Percentiles rank a stretch among this genome's conserved stretches.
These are phyloP conservation scores for Adela reaumurella DNA, from an alignment of 2,888 invertebrate genomes.

Conservation along the genomic window DNA sequence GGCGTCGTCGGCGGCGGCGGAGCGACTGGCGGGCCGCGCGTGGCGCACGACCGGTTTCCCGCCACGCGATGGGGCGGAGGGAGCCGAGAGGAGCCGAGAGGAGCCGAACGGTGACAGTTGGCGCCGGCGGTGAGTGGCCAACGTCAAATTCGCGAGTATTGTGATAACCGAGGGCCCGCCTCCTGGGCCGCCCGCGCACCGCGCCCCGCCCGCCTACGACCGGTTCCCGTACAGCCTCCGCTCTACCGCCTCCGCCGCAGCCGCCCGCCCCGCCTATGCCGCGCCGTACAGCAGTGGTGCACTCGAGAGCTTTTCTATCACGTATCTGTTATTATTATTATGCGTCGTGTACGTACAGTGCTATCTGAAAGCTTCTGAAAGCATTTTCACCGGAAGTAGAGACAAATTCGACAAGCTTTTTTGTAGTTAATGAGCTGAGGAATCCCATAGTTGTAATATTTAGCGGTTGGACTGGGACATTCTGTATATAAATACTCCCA, in stretches of 20 bases:
- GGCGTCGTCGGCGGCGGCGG: slow-evolving; percentile 13
- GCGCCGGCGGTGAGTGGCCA: slow-evolving; percentile 5
- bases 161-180: slow-evolving; percentile 5
- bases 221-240: slow-evolving; percentile 8
- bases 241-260: slow-evolving; percentile 2
- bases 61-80: slow-evolving; percentile 16
- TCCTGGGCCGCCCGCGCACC: slow-evolving; percentile 2
- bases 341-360: too few relatives aligned
- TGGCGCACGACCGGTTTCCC: slow-evolving; percentile 13
- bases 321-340: too few relatives aligned
- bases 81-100: slow-evolving; percentile 16
- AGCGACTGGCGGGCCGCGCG: neutral
- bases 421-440: too few relatives aligned
- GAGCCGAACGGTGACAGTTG: slow-evolving; percentile 3
- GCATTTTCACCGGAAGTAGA: too few relatives aligned
- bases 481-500: too few relatives aligned
- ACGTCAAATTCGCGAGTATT: slow-evolving; percentile 2
- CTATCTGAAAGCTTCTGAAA: too few relatives aligned
- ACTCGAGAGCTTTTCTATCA: too few relatives aligned
- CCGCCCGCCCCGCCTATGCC: neutral
- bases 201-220: slow-evolving; percentile 9
- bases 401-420: too few relatives aligned
- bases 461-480: too few relatives aligned
- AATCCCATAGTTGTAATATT: too few relatives aligned
- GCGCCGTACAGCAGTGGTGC: too few relatives aligned